Evolutionary conservation across 1,140 invertebrate species (phyloP).

Genomic region (Camponotus pennsylvanicus): DNA sequence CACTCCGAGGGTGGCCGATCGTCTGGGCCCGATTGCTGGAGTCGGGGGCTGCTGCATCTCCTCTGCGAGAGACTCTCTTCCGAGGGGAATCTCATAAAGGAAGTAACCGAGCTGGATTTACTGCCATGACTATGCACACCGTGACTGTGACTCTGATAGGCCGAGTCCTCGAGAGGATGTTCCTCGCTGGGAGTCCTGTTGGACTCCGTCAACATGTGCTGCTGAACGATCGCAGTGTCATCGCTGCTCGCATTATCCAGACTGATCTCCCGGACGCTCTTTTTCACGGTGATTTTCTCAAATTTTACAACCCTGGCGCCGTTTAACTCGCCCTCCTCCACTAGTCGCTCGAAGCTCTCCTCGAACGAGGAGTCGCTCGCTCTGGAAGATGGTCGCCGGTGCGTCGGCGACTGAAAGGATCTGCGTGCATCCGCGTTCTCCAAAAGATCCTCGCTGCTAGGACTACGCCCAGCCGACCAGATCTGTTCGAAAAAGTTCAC

Average conservation of each 20-base stretch:
- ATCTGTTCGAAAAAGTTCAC: constrained; percentile 93
- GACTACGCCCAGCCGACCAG: constrained; percentile 87
- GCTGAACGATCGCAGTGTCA: not conserved
- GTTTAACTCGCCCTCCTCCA: constrained; percentile 89
- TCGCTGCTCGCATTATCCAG: constrained; percentile 40
- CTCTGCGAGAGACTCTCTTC: constrained; percentile 86
- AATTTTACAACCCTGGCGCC: constrained; percentile 89
- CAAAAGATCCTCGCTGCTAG: constrained; percentile 81
- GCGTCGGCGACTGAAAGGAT: constrained; percentile 61
- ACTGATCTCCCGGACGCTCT: constrained; percentile 85
- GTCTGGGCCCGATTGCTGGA: constrained; percentile 74
- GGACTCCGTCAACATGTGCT: constrained; percentile 62
- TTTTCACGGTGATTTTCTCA: constrained; percentile 89
- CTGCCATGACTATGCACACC: constrained; percentile 82
- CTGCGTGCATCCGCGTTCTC: constrained; percentile 55
- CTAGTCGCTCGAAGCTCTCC: constrained; percentile 87
- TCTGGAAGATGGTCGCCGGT: constrained; percentile 70
- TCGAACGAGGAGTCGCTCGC: constrained; percentile 85
- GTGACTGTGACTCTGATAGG: constrained; percentile 87
- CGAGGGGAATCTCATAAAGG: constrained; percentile 87
- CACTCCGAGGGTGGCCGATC: constrained; percentile 85
- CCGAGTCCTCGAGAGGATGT: constrained; percentile 86
- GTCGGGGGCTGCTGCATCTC: constrained; percentile 73
- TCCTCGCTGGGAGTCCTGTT: constrained; percentile 88
- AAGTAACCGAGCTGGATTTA: constrained; percentile 86